These are phyloP conservation scores for Fistularia commersonii DNA, from an alignment of 2,797 vertebrate species.

Conservation along the genomic window DNA sequence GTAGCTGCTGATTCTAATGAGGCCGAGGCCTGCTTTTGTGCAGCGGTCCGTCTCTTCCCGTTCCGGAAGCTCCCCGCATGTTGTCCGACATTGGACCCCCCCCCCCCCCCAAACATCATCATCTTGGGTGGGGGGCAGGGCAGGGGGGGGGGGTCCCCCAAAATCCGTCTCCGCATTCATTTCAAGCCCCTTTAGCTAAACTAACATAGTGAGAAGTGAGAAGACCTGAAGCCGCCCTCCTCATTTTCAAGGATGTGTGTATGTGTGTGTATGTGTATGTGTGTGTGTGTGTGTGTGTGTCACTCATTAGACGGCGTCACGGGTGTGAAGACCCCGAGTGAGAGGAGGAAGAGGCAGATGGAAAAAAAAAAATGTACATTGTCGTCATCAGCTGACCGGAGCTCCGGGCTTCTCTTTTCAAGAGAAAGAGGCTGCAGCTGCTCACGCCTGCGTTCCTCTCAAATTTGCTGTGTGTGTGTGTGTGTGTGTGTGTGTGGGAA, in stretches of 20 bases:
- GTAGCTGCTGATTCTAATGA: conserved; percentile 66
- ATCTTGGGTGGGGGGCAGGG: background rate
- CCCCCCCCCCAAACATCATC: background rate
- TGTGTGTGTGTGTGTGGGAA: background rate
- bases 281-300: background rate
- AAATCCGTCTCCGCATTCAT: conserved; percentile 45
- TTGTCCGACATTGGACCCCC: conserved; percentile 41
- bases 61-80: conserved; percentile 51
- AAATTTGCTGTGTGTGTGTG: background rate
- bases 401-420: too few relatives aligned
- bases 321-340: background rate
- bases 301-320: background rate
- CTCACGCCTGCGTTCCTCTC: too few relatives aligned
- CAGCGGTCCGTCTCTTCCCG: conserved; percentile 44
- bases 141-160: too few relatives aligned
- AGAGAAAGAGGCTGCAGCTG: too few relatives aligned
- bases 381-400: too few relatives aligned
- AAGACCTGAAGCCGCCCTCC: conserved; percentile 34
- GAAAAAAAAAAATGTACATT: too few relatives aligned
- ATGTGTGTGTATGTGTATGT: conserved; percentile 4
- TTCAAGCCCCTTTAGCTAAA: conserved; percentile 46
- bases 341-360: background rate
- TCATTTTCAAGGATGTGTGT: conserved; percentile 21
- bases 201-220: conserved; percentile 47
- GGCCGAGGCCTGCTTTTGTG: conserved; percentile 58